Percentiles rank a stretch among this genome's conserved stretches.
Conservation (phyloP, 2,888 invertebrate species). For the Papilio gigon region DNA sequence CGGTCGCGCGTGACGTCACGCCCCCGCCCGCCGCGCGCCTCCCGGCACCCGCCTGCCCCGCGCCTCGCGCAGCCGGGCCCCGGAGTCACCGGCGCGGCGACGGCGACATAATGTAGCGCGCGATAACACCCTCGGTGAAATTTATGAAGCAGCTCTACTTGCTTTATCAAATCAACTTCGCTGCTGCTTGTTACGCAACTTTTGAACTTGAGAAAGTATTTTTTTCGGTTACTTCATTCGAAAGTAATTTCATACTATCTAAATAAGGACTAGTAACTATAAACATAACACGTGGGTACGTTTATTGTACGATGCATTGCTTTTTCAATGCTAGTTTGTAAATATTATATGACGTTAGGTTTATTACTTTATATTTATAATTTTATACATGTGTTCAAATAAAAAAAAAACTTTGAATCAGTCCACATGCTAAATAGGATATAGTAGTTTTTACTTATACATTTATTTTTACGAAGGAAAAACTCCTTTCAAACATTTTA, state of each 20-base stretch:
- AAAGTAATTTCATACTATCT: not conserved
- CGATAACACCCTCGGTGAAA: slow-evolving; percentile 73
- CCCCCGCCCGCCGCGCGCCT: slow-evolving; percentile 55
- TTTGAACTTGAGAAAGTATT: slow-evolving; percentile 66
- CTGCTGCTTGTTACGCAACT: slow-evolving; percentile 67
- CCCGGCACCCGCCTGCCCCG: slow-evolving; percentile 49
- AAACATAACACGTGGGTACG: not conserved
- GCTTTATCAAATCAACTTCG: slow-evolving; percentile 74
- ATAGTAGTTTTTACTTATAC: no score
- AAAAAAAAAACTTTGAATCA: no score
- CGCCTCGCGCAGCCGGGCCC: slow-evolving; percentile 73
- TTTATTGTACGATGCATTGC: not conserved
- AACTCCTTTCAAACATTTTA: no score
- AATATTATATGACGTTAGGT: not conserved
- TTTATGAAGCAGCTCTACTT: slow-evolving; percentile 66
- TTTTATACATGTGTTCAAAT: no score
- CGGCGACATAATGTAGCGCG: slow-evolving; percentile 75
- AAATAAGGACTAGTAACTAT: not conserved
- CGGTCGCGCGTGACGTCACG: slow-evolving; percentile 81
- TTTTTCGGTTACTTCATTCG: not conserved
- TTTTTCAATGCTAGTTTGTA: slow-evolving; percentile 11
- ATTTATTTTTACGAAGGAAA: no score
- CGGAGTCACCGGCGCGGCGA: slow-evolving; percentile 60
- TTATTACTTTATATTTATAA: not conserved
- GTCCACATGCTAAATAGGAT: no score